A percentile compares a stretch with the other conserved stretches of the same genome.
These are phyloP conservation scores for Girardinichthys multiradiatus DNA, from an alignment of 2,113 vertebrate species.

Conservation along the genomic window DNA sequence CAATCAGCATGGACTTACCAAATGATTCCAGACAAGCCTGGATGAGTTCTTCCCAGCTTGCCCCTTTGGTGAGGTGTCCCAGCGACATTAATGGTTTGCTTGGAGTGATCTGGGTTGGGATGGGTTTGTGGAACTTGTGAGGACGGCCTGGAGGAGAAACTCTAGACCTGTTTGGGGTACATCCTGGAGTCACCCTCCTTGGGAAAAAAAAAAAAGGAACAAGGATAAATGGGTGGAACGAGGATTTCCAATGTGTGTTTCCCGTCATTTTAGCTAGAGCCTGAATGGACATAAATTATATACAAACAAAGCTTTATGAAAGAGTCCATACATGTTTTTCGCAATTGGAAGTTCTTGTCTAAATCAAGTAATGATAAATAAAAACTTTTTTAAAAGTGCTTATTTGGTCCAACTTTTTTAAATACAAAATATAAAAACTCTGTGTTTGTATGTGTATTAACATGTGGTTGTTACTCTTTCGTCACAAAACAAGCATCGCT, in stretches of 20 bases:
- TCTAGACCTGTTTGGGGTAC: constrained; percentile 78
- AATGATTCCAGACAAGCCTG: constrained; percentile 92
- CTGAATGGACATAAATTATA: too few species aligned
- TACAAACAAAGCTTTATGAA: too few species aligned
- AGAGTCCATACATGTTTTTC: too few species aligned
- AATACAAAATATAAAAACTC: too few species aligned
- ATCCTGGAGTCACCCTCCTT: constrained; percentile 84
- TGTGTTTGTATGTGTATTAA: too few species aligned
- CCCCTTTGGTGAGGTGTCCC: constrained; percentile 90
- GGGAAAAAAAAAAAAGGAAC: constrained; percentile 45
- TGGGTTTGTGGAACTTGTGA: constrained; percentile 79
- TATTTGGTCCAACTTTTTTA: too few species aligned
- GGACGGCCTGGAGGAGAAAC: constrained; percentile 82
- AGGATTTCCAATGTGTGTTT: background rate
- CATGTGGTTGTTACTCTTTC: too few species aligned
- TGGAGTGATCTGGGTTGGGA: constrained; percentile 77
- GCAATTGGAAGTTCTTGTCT: too few species aligned
- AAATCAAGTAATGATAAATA: too few species aligned
- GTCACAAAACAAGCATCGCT: too few species aligned
- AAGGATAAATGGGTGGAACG: constrained; percentile 35
- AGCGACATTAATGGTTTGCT: constrained; percentile 83
- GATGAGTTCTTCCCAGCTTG: constrained; percentile 92
- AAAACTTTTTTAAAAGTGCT: too few species aligned
- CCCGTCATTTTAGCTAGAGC: too few species aligned
- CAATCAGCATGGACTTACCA: constrained; percentile 80